Evolutionary conservation across 1,140 invertebrate genomes (phyloP), one percentile per base, ranked within the genome.

Genomic region (Drosophila chauvacae): DNA sequence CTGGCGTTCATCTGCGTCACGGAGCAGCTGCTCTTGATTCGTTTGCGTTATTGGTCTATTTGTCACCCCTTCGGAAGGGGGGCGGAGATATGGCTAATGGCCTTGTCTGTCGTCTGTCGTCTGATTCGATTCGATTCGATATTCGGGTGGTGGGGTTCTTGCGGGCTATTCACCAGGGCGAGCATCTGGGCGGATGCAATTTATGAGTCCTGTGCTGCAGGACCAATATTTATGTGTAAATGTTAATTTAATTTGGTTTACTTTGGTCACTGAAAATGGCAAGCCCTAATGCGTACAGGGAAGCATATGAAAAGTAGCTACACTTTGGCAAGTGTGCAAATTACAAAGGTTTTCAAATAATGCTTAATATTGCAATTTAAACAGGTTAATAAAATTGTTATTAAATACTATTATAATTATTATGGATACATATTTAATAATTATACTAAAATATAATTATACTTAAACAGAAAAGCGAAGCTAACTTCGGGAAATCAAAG

Each of bases 211-310:
- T 51, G 33, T 55, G 20, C 62, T 72, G 56, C 63, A 69, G 45
- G 39, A 69, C 50, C 45, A 37, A 71, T 68, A 61, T 69, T 56
- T 56, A 56, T 56, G 53, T 56, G 85, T 68, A 85, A 81, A 84
- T 81, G 84, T 74, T 73, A 74, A 86, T 86, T 85, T 81, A 74
- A 86, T 85, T 86, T 55, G 55, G 39, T 11, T 63, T 55, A 37
- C 45, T 9, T 66, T 65, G 59, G 75, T 77, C 59, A 45, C 42
- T 33, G 53, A 50, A 74, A 65, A 76, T 72, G 48, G 58, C 45
- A 47, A 28, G 45, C 23, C 39, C 73, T 39, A 37, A 58, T 47
- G 53, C 20, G 37, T 23, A 14, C 26, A 57, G 30, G 11, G 44
- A 65, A 44, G 41, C 11, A 56, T n/a, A 77, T 13, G 55, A 26